phyloP scores from a whole-genome alignment of 2,888 invertebrate genomes.

The Harpagoxenus sublaevis region DNA sequence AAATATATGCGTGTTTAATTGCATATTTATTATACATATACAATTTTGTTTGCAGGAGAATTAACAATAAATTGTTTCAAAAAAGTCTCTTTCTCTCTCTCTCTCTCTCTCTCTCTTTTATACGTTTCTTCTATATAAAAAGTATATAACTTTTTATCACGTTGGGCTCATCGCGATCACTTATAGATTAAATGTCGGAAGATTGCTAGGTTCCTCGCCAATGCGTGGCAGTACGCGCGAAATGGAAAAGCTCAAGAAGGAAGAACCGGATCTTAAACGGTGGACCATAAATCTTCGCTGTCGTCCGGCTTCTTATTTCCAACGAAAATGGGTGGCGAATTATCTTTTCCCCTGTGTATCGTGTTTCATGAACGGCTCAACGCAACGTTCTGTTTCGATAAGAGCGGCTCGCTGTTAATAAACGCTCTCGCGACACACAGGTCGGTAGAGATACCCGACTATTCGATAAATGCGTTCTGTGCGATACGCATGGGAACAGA shows the following conservation, averaged over 20 bases:
- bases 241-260: slow-evolving; percentile 27
- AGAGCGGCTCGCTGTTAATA: slow-evolving; percentile 73
- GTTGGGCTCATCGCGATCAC: neutral
- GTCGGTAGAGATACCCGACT: slow-evolving; percentile 41
- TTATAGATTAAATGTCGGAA: slow-evolving; percentile 37
- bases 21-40: neutral
- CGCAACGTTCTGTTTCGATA: slow-evolving; percentile 67
- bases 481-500: slow-evolving; percentile 53
- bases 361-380: slow-evolving; percentile 59
- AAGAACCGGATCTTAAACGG: slow-evolving; percentile 52
- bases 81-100: neutral
- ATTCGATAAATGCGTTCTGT: slow-evolving; percentile 51
- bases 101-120: neutral
- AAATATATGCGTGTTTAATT: neutral
- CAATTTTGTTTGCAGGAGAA: neutral
- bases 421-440: slow-evolving; percentile 61
- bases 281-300: slow-evolving; percentile 64
- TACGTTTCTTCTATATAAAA: neutral
- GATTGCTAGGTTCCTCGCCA: neutral
- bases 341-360: slow-evolving; percentile 50
- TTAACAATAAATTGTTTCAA: neutral
- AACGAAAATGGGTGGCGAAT: slow-evolving; percentile 63
- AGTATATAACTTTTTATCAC: slow-evolving; percentile 15
- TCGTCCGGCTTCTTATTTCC: slow-evolving; percentile 39
- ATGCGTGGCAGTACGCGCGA: neutral